Conservation (phyloP, 2,797 vertebrate species). For the Melanotaenia nigrans region DNA sequence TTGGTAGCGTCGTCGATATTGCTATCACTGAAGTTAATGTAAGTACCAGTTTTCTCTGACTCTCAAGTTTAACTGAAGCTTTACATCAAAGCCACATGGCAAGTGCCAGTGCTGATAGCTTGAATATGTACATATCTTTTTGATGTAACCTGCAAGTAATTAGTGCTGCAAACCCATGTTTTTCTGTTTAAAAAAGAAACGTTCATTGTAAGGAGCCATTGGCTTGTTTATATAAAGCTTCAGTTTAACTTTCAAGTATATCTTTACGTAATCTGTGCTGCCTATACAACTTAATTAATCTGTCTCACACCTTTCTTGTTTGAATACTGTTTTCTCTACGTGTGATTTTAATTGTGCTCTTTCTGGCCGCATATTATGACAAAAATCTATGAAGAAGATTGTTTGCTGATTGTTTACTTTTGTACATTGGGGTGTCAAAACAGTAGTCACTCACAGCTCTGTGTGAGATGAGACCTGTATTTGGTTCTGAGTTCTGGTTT, state of each 20-base stretch:
- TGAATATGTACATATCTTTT: not conserved
- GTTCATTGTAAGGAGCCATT: constrained; percentile 13
- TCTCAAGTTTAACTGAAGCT: constrained; percentile 71
- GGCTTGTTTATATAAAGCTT: constrained; percentile 67
- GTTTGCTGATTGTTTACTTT: constrained; percentile 23
- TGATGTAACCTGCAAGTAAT: not conserved
- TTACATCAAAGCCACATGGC: constrained; percentile 64
- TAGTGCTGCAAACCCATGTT: not conserved
- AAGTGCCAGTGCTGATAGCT: not conserved
- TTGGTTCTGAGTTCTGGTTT: constrained; percentile 47
- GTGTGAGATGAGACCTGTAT: constrained; percentile 45
- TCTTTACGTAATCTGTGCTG: constrained; percentile 19
- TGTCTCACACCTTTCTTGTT: constrained; percentile 6
- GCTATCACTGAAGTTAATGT: constrained; percentile 99
- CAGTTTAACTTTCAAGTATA: constrained; percentile 58
- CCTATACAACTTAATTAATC: not conserved
- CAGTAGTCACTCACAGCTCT: constrained; percentile 37
- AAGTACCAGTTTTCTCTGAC: constrained; percentile 75
- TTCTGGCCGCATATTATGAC: constrained; percentile 36
- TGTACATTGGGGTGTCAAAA: constrained; percentile 18
- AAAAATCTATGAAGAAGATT: constrained; percentile 20
- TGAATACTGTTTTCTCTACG: constrained; percentile 22
- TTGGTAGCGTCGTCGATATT: constrained; percentile 99
- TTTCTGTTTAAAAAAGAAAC: not conserved
- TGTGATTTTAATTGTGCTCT: constrained; percentile 23